Evolutionary conservation across 2,888 invertebrate genomes (phyloP).

Genomic region (Cheilosia soror): DNA sequence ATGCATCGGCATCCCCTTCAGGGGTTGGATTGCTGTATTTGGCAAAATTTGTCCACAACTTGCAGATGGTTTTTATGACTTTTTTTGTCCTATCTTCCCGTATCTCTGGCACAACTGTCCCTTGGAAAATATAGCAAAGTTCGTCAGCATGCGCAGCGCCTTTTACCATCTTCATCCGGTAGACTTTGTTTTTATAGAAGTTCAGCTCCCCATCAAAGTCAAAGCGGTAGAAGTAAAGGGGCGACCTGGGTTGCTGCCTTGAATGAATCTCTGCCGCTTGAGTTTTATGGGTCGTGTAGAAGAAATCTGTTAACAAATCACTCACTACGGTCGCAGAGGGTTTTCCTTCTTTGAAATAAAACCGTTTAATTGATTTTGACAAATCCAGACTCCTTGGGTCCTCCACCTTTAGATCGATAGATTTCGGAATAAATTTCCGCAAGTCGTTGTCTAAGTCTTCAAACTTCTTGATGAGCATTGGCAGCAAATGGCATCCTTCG

Average conservation of each 20-base stretch:
- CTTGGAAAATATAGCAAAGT: constrained; percentile 85
- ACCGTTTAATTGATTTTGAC: constrained; percentile 73
- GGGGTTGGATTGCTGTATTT: constrained; percentile 80
- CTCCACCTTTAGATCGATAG: constrained; percentile 46
- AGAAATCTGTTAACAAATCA: constrained; percentile 84
- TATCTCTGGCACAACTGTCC: constrained; percentile 62
- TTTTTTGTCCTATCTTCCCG: constrained; percentile 68
- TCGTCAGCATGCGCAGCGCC: constrained; percentile 86
- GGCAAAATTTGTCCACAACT: constrained; percentile 87
- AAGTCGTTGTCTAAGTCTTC: constrained; percentile 41
- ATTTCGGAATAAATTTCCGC: constrained; percentile 69
- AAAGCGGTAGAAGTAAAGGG: constrained; percentile 85
- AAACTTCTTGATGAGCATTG: constrained; percentile 46
- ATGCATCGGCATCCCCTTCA: not conserved
- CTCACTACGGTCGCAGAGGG: constrained; percentile 82
- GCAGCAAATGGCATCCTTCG: constrained; percentile 83
- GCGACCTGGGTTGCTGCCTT: constrained; percentile 76
- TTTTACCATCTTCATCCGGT: constrained; percentile 80
- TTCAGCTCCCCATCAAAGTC: constrained; percentile 85
- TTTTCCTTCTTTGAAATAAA: constrained; percentile 84
- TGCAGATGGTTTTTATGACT: constrained; percentile 84
- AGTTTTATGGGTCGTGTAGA: constrained; percentile 62
- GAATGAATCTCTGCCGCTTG: constrained; percentile 69
- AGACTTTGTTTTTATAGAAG: constrained; percentile 82
- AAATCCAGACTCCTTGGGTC: constrained; percentile 51